Evolutionary conservation across 2,888 invertebrate species (phyloP).

Genomic region (Plemyria rubiginata): DNA sequence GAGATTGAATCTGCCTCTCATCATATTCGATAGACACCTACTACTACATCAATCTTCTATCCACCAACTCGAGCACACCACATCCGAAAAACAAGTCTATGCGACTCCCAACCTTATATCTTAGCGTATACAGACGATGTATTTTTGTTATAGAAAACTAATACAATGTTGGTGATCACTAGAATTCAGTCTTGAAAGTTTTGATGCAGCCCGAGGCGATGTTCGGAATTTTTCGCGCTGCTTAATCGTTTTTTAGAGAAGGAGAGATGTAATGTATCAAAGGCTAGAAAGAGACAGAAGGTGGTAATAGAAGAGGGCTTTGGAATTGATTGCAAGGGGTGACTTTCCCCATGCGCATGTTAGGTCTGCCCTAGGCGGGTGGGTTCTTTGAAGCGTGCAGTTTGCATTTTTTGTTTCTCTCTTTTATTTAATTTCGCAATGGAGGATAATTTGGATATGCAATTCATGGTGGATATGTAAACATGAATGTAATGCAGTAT

Average conservation of each 20-base stretch:
- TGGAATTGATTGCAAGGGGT: constrained; percentile 78
- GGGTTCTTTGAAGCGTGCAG: constrained; percentile 69
- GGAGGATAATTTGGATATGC: constrained; percentile 79
- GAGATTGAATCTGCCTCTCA: constrained; percentile 71
- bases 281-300: constrained; percentile 54
- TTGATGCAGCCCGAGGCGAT: constrained; percentile 59
- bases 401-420: constrained; percentile 77
- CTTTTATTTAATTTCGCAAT: constrained; percentile 80
- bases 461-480: constrained; percentile 73
- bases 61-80: constrained; percentile 41
- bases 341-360: constrained; percentile 65
- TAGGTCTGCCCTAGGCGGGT: constrained; percentile 71
- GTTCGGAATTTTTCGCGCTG: constrained; percentile 59
- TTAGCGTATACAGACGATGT: constrained; percentile 17
- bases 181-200: constrained; percentile 72
- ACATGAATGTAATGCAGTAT: constrained; percentile 3
- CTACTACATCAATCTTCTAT: constrained; percentile 68
- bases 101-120: background rate
- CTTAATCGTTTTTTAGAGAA: constrained; percentile 64
- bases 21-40: constrained; percentile 60
- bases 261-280: constrained; percentile 43
- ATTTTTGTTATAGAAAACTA: constrained; percentile 22
- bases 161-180: constrained; percentile 49
- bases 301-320: constrained; percentile 70
- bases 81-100: background rate